These are phyloP conservation scores for Rhagophthalmus giganteus DNA, from an alignment of 2,888 invertebrate species.

Conservation along the genomic window DNA sequence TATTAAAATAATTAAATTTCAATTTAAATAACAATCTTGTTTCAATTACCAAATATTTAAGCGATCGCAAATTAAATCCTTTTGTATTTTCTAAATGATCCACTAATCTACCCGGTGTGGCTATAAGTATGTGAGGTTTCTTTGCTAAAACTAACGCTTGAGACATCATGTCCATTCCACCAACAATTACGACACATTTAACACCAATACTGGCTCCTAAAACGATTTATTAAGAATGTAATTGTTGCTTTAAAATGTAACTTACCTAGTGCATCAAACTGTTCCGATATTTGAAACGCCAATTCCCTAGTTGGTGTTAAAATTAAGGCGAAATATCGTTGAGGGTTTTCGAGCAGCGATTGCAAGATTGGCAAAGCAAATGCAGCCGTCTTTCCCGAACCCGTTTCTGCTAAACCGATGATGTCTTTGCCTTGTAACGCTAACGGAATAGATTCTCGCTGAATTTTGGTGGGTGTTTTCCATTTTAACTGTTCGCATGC, in stretches of 20 bases:
- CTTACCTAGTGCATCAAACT: constrained; percentile 93
- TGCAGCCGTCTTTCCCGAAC: constrained; percentile 96
- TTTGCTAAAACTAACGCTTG: constrained; percentile 90
- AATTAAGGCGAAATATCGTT: constrained; percentile 89
- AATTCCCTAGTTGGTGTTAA: constrained; percentile 96
- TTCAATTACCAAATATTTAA: constrained; percentile 89
- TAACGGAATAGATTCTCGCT: constrained; percentile 89
- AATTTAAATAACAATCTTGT: constrained; percentile 45
- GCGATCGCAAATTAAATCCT: constrained; percentile 87
- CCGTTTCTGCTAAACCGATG: constrained; percentile 74
- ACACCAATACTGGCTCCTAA: constrained; percentile 87
- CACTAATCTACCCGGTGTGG: constrained; percentile 92
- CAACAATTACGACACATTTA: constrained; percentile 94
- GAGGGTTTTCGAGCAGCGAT: constrained; percentile 84
- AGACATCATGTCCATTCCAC: constrained; percentile 98
- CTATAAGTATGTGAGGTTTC: constrained; percentile 96
- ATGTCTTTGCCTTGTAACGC: constrained; percentile 82
- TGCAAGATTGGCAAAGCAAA: constrained; percentile 97
- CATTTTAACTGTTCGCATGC: constrained; percentile 93
- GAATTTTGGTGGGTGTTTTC: constrained; percentile 93
- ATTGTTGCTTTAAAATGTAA: no score
- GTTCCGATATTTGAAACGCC: constrained; percentile 98
- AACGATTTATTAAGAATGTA: no score
- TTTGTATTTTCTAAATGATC: constrained; percentile 98
- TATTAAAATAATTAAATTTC: background rate